Conservation (phyloP, 30 jellyfish, hydroid and myxozoan genomes). For the Hydra vulgaris region DNA sequence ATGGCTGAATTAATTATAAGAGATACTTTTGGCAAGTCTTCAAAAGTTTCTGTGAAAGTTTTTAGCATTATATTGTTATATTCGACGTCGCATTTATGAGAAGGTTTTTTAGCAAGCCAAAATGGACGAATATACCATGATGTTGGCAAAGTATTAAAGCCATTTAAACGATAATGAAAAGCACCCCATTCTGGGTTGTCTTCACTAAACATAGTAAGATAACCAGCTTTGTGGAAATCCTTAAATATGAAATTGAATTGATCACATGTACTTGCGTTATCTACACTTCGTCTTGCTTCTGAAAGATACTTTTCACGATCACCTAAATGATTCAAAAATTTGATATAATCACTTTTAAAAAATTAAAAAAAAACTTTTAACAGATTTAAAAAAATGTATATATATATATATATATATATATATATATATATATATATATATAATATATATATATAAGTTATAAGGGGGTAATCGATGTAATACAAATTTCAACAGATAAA, state of each 20-base stretch:
- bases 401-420: too few species aligned
- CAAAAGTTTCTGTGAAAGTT: conserved; percentile 15
- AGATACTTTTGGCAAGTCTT: conserved; percentile 27
- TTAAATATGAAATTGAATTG: conserved; percentile 32
- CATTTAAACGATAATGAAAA: conserved; percentile 52
- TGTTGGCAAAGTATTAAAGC: conserved; percentile 53
- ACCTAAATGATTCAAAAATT: background rate
- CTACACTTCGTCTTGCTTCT: background rate
- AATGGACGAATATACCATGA: conserved; percentile 56
- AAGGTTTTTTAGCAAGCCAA: conserved; percentile 17
- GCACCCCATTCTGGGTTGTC: conserved; percentile 35
- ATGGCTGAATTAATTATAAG: background rate
- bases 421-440: too few species aligned
- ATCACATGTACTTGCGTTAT: background rate
- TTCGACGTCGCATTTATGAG: background rate
- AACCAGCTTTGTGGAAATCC: conserved; percentile 35
- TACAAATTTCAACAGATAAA: too few species aligned
- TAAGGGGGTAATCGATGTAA: too few species aligned
- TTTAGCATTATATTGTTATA: background rate
- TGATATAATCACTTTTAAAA: too few species aligned
- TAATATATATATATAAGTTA: too few species aligned
- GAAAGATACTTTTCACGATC: background rate
- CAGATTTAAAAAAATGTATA: too few species aligned
- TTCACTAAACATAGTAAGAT: conserved; percentile 40
- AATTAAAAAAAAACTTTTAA: too few species aligned